These are phyloP conservation scores for Cinclus cinclus DNA, from an alignment of 2,113 vertebrate genomes.

Conservation along the genomic window DNA sequence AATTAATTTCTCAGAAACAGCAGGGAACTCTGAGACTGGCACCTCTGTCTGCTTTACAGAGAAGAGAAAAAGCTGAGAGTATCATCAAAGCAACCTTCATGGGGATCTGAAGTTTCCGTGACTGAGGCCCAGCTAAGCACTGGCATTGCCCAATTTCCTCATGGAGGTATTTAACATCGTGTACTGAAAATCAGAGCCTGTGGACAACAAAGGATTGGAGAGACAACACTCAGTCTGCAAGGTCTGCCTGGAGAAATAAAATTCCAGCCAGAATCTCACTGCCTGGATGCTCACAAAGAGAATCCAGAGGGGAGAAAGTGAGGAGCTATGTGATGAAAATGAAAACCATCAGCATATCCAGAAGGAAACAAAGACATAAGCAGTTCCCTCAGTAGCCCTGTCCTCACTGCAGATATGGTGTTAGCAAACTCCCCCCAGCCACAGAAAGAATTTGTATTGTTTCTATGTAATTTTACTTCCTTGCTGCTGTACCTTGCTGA, in stretches of 20 bases:
- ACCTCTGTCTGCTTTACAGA: background rate
- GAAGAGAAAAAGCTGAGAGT: background rate
- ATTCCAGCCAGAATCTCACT: background rate
- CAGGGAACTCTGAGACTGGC: background rate
- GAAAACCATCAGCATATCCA: background rate
- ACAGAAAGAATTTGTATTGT: background rate
- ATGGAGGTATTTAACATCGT: background rate
- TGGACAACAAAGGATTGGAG: slow-evolving; percentile 39
- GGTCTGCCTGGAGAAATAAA: slow-evolving; percentile 22
- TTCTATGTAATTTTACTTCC: background rate
- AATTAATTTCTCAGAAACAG: background rate
- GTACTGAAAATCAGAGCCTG: slow-evolving; percentile 7
- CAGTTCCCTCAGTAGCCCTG: background rate
- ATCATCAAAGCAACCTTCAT: slow-evolving; percentile 6
- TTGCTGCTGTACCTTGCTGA: background rate
- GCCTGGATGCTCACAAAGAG: background rate
- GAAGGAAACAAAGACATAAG: background rate
- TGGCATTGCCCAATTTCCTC: slow-evolving; percentile 15
- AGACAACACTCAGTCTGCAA: slow-evolving; percentile 16
- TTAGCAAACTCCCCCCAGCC: background rate
- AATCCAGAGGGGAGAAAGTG: slow-evolving; percentile 37
- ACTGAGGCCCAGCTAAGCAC: background rate
- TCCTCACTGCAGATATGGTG: background rate
- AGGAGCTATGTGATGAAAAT: background rate
- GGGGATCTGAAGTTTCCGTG: background rate